Percentiles rank a stretch among this genome's conserved stretches.
Conservation (phyloP, 2,797 vertebrate species). For the Staurois parvus region DNA sequence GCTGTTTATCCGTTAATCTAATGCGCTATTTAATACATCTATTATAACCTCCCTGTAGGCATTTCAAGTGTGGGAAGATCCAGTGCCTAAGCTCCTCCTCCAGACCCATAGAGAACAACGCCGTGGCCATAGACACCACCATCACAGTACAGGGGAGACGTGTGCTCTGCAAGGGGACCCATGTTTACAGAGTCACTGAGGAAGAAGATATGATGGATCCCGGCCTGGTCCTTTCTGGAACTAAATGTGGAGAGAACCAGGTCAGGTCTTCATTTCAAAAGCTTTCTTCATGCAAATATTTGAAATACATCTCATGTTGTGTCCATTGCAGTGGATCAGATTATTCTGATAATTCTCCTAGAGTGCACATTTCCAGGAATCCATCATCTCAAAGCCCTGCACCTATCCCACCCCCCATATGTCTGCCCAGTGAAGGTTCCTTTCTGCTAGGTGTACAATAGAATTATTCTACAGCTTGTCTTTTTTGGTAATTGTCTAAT, state of each 20-base stretch:
- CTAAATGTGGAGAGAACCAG: conserved; percentile 89
- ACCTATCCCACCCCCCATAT: too few species aligned
- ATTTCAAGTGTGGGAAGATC: conserved; percentile 96
- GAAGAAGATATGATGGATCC: conserved; percentile 91
- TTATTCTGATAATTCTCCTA: too few species aligned
- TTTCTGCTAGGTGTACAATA: too few species aligned
- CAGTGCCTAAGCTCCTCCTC: conserved; percentile 87
- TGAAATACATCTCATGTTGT: too few species aligned
- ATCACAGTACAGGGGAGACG: conserved; percentile 72
- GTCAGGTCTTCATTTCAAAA: conserved; percentile 75
- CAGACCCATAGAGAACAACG: conserved; percentile 87
- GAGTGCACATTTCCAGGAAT: too few species aligned
- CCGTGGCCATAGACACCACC: conserved; percentile 90
- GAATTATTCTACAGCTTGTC: too few species aligned
- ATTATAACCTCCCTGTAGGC: conserved; percentile 71
- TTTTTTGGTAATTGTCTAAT: too few species aligned
- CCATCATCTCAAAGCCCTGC: too few species aligned
- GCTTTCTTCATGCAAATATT: too few species aligned
- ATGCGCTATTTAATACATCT: neutral
- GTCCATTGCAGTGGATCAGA: too few species aligned
- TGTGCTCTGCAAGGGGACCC: conserved; percentile 88
- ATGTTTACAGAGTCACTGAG: conserved; percentile 83
- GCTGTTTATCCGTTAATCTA: neutral
- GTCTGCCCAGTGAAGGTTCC: too few species aligned
- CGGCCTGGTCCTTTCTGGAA: conserved; percentile 94